These are phyloP conservation scores for Calycopis cecrops DNA, from an alignment of 1,140 invertebrate genomes.

Conservation along the genomic window DNA sequence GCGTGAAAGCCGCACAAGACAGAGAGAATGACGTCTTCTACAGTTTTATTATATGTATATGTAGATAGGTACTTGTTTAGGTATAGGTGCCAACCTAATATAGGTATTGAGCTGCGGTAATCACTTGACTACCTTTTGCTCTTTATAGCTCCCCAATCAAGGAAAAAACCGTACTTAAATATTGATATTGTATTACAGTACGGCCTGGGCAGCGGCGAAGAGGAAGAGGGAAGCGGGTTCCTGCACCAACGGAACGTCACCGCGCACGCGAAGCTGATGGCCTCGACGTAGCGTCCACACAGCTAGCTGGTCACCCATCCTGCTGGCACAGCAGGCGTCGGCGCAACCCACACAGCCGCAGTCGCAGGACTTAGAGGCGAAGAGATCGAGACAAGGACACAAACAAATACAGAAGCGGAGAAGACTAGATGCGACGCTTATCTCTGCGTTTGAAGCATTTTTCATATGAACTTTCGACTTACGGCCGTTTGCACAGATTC, in stretches of 20 bases:
- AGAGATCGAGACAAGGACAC: neutral
- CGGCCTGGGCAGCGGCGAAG: slow-evolving; percentile 52
- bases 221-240: slow-evolving; percentile 78
- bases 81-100: too few relatives aligned
- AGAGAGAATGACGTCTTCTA: too few relatives aligned
- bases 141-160: neutral
- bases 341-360: neutral
- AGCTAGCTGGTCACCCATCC: neutral
- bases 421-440: too few relatives aligned
- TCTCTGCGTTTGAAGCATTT: too few relatives aligned
- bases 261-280: slow-evolving; percentile 85
- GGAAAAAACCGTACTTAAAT: neutral
- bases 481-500: too few relatives aligned
- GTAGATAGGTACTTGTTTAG: too few relatives aligned
- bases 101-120: neutral
- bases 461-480: too few relatives aligned
- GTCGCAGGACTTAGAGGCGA: neutral
- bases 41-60: too few relatives aligned
- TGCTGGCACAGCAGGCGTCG: slow-evolving; percentile 5
- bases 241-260: slow-evolving; percentile 89
- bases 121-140: neutral
- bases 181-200: slow-evolving; percentile 39
- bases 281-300: slow-evolving; percentile 79
- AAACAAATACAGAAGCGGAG: neutral
- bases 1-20: too few relatives aligned